Percentiles rank a stretch among this genome's conserved stretches.
Conservation (phyloP, 2,797 vertebrate genomes). For the Leptodactylus fallax region DNA sequence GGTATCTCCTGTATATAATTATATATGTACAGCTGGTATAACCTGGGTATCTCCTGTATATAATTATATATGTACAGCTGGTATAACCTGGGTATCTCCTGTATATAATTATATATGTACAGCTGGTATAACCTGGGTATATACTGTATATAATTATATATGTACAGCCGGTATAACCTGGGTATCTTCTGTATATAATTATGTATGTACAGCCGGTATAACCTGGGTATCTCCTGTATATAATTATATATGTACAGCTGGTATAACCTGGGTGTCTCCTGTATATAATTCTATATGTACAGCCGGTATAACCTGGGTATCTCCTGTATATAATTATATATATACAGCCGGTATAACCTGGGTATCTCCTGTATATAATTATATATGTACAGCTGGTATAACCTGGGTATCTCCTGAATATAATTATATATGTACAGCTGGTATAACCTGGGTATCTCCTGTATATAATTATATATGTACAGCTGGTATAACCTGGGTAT, state of each 20-base stretch:
- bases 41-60: not conserved
- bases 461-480: not conserved
- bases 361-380: not conserved
- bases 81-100: not conserved
- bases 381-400: not conserved
- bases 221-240: not conserved
- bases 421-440: no score
- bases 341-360: not conserved
- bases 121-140: not conserved
- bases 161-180: not conserved
- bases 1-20: not conserved
- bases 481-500: not conserved
- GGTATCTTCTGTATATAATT: not conserved
- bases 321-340: not conserved
- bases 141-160: not conserved
- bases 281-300: no score
- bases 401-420: not conserved
- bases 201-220: no score
- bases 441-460: not conserved
- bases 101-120: not conserved
- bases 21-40: not conserved
- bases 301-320: not conserved
- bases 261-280: not conserved
- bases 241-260: not conserved
- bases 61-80: not conserved